Evolutionary conservation across 2,797 vertebrate genomes (phyloP), one percentile per base, ranked within the genome.

Genomic region (Chelonia mydas): DNA sequence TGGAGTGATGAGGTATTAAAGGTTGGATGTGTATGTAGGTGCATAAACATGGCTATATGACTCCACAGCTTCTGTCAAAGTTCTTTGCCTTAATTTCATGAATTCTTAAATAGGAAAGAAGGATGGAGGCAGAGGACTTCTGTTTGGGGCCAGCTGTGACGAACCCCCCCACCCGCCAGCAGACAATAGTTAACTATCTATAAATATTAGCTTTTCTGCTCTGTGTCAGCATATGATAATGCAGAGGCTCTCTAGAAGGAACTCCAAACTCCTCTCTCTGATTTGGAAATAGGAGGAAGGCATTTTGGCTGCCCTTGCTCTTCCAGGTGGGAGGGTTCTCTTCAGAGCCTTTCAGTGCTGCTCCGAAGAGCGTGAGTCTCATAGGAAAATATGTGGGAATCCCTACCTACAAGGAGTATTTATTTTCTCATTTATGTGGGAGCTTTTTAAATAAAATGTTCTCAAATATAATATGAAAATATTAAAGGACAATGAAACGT

Each of bases 21-120:
- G 94, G 91, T 89, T 96, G 90, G 83, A 84, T 89, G 51, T 95
- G 88, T 96, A 96, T 96, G 93, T 95, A 96, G 95, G 96, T 95
- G 95, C 81, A 86, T 89, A 95, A 96, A 96, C 85, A 80, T 8
- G 85, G 55, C 81, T 90, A 68, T 54, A 61, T 57, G 10, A 65
- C 83, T 27, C 55, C 84, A 41, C 76, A 81, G 28, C 90, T 96
- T 92, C 88, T 7, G 17, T 88, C 86, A n/a, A 59, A 33, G 51
- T 88, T 94, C 95, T 93, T 95, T 79, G 76, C 37, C n/a, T 11
- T 96, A 54, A 84, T 51, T 91, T 92, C 49, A 31, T 23, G 92
- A 91, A 55, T 83, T 95, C 84, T 68, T 96, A 94, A 96, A 90
- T 83, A 74, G 57, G 92, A 51, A 88, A 91, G 92, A 76, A 90